Evolutionary conservation across 2,797 vertebrate species (phyloP), one percentile per base, ranked within the genome.

Genomic region (Peromyscus aztecus): DNA sequence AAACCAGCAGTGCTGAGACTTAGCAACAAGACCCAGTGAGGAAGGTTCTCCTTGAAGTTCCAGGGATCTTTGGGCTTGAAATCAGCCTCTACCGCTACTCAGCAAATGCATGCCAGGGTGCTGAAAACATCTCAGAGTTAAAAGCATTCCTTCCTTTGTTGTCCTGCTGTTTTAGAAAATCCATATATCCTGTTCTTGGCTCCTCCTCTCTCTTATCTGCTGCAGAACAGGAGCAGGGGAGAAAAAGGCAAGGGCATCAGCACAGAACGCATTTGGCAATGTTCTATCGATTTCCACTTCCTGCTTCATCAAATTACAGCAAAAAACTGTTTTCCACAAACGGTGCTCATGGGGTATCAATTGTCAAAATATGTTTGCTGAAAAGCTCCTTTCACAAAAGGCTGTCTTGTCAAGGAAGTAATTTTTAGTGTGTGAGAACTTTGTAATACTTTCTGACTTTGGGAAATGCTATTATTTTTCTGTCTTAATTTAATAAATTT

Each of bases 121-220:
- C 90, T 94, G 55, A 81, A 91, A 96, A 89, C 37, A 91, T 89
- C 87, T 95, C 80, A 87, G 57, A 91, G 83, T 95, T 98, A 81
- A 97, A 97, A 93, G 80, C 93, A 40, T 91, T 78, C 76, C 46
- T 96, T 95, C 71, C 81, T 98, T 93, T 91, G 84, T 87, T 91
- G 52, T 90, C 80, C n/a, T 80, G 80, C 77, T 27, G 65, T 49
- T 69, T 67, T 27, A 87, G 96, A 92, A 94, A 98, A 97, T 98
- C 96, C 87, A 96, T 97, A 91, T 96, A 97, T 95, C 91, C 80
- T 97, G 86, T 97, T 97, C 94, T 85, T 96, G 78, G 87, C 77
- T 97, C 97, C 95, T 97, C 86, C 97, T 95, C 83, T 92, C 97
- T 97, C 97, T 97, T 97, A 97, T 98, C 97, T 97, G 59, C 95